These are phyloP conservation scores for Ptiloglossa arizonensis DNA, from an alignment of 1,140 invertebrate genomes.

Conservation along the genomic window DNA sequence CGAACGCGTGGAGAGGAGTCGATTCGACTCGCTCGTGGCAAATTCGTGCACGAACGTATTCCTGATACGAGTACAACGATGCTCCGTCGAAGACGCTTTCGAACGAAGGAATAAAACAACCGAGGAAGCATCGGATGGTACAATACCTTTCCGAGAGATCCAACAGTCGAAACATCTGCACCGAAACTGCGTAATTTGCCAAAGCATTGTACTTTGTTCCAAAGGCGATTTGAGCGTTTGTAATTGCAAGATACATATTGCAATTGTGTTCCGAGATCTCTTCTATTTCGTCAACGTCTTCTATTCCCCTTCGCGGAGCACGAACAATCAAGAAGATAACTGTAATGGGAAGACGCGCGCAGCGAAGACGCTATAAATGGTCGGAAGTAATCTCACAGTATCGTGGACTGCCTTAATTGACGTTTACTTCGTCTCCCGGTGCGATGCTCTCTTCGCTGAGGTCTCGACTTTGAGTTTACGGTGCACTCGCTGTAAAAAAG, in stretches of 20 bases:
- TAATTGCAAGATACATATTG: background rate
- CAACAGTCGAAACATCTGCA: background rate
- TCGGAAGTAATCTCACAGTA: background rate
- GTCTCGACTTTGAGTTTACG: background rate
- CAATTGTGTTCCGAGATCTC: background rate
- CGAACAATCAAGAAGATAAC: background rate
- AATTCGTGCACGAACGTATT: too few species aligned
- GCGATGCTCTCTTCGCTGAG: background rate
- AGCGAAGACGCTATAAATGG: background rate
- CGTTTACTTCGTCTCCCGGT: background rate
- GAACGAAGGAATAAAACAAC: too few species aligned
- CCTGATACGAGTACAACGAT: too few species aligned
- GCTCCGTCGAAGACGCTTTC: too few species aligned
- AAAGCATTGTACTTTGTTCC: background rate
- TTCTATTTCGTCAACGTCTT: too few species aligned
- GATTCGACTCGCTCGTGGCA: too few species aligned
- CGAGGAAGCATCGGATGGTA: too few species aligned
- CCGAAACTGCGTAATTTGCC: background rate
- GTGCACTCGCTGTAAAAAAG: too few species aligned
- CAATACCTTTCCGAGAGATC: too few species aligned
- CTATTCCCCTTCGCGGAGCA: background rate
- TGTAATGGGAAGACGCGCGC: background rate
- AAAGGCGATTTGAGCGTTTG: background rate
- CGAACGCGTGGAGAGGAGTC: too few species aligned
- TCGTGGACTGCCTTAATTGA: background rate